These are phyloP conservation scores for Oppia nitens DNA, from an alignment of 1,140 invertebrate species.

Conservation along the genomic window DNA sequence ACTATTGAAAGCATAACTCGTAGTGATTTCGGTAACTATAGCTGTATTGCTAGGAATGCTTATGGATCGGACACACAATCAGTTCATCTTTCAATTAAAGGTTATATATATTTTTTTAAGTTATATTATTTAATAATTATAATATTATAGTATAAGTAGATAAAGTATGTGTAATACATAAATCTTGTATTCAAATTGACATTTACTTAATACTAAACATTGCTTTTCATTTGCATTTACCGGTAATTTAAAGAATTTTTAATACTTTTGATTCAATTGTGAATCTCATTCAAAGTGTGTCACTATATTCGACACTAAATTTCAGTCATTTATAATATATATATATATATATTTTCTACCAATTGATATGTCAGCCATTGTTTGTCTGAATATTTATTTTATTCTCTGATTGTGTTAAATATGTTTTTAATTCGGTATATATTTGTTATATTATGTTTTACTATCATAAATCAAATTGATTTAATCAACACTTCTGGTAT, in stretches of 20 bases:
- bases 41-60: constrained; percentile 15
- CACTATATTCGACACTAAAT: no score
- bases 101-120: constrained; percentile 2
- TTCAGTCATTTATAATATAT: no score
- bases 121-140: not conserved
- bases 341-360: no score
- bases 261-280: no score
- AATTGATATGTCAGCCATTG: not conserved
- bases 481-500: no score
- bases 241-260: no score
- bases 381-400: not conserved
- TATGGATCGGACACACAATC: constrained; percentile 10
- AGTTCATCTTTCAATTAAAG: constrained; percentile 8
- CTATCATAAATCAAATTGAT: not conserved
- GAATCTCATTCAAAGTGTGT: no score
- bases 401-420: not conserved
- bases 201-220: not conserved
- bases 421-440: not conserved
- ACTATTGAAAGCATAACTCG: no score
- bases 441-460: not conserved
- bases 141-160: not conserved
- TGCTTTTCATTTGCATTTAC: not conserved
- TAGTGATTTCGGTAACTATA: constrained; percentile 20
- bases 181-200: not conserved
- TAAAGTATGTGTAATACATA: not conserved